phyloP scores from a whole-genome alignment of 2,797 vertebrate species.

The Lindbergichthys nudifrons region DNA sequence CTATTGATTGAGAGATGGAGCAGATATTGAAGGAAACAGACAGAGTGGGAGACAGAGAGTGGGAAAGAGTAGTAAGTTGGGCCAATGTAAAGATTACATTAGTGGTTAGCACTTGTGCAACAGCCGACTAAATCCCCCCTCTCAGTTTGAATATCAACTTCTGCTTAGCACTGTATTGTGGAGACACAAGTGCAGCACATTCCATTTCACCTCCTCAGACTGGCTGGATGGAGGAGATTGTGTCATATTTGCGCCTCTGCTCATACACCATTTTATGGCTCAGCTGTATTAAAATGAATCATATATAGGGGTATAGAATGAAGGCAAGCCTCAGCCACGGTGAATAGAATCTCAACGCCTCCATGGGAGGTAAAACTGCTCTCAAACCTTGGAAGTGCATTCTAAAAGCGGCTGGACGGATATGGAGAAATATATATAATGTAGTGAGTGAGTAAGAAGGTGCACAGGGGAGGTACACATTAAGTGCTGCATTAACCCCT shows the following conservation, averaged over 20 bases:
- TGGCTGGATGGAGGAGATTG: slow-evolving; percentile 57
- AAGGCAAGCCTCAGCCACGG: slow-evolving; percentile 55
- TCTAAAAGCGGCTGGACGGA: slow-evolving; percentile 44
- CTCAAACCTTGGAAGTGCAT: slow-evolving; percentile 48
- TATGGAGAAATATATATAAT: slow-evolving; percentile 30
- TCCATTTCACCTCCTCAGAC: slow-evolving; percentile 55
- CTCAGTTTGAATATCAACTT: slow-evolving; percentile 52
- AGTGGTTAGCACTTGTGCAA: slow-evolving; percentile 41
- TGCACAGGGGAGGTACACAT: not conserved
- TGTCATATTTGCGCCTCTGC: slow-evolving; percentile 62
- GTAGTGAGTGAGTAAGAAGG: slow-evolving; percentile 6
- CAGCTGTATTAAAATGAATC: slow-evolving; percentile 76
- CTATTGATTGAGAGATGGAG: slow-evolving; percentile 75
- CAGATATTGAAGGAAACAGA: slow-evolving; percentile 25
- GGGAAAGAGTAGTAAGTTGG: slow-evolving; percentile 25
- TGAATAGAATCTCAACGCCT: slow-evolving; percentile 51
- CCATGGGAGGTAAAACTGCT: slow-evolving; percentile 33
- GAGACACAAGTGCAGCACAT: slow-evolving; percentile 55
- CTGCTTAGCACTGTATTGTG: slow-evolving; percentile 52
- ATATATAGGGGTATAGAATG: slow-evolving; percentile 63
- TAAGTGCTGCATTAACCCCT: not conserved
- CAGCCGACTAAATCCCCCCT: slow-evolving; percentile 35
- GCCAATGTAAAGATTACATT: slow-evolving; percentile 57
- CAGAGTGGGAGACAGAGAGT: slow-evolving; percentile 4
- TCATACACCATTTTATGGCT: slow-evolving; percentile 63